Evolutionary conservation across 1,140 invertebrate genomes (phyloP).

Genomic region (Cephus cinctus): DNA sequence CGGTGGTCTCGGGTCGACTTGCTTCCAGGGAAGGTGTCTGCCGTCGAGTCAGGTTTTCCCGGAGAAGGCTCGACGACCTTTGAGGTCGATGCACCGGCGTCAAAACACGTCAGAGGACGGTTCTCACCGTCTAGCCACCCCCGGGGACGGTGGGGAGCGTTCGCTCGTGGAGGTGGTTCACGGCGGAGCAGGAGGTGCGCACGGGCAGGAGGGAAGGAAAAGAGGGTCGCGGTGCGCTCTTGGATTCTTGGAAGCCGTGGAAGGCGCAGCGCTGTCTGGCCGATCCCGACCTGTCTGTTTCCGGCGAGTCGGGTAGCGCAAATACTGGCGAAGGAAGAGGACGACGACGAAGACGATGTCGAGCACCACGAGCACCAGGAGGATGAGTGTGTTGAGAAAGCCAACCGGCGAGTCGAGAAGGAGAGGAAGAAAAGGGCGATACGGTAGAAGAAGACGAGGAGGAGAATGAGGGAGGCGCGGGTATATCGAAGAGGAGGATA

Average conservation of each 20-base stretch:
- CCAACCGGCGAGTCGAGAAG: conserved; percentile 13
- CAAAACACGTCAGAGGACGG: conserved; percentile 28
- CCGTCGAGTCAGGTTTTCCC: no score
- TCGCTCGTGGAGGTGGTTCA: no score
- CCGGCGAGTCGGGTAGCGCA: conserved; percentile 21
- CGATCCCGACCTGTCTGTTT: conserved; percentile 37
- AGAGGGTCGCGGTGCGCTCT: conserved; percentile 6
- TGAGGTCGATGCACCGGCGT: conserved; percentile 51
- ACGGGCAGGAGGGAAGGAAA: background rate
- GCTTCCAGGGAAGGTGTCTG: no score
- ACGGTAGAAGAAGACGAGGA: background rate
- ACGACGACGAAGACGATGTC: no score
- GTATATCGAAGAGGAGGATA: conserved; percentile 5
- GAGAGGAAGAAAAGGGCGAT: conserved; percentile 9
- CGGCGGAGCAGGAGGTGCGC: no score
- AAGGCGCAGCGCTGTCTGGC: conserved; percentile 56
- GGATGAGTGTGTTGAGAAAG: no score
- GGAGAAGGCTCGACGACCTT: conserved; percentile 44
- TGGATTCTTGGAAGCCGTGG: conserved; percentile 44
- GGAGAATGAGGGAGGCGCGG: conserved; percentile 3
- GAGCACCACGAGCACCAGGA: no score
- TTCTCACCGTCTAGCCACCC: conserved; percentile 53
- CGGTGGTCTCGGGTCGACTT: no score
- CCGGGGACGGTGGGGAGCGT: conserved; percentile 6
- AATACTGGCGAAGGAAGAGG: conserved; percentile 30